A percentile compares a stretch with the other conserved stretches of the same genome.
Evolutionary conservation across 2,797 vertebrate species (phyloP).

Genomic region (Telmatherina bonti): DNA sequence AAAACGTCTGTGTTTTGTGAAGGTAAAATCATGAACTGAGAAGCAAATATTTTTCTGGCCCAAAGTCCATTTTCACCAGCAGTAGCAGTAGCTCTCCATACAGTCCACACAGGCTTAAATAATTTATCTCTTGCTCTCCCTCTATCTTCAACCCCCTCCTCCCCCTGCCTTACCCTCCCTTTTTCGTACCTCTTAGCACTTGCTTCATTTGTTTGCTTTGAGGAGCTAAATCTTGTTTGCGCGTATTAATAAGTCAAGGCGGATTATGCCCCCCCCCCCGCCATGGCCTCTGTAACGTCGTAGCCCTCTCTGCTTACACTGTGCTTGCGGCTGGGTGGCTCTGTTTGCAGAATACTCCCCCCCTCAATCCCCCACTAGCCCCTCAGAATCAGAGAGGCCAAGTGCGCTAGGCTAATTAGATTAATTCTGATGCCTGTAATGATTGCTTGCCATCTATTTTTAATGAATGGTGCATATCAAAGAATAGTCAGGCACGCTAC

Average conservation of each 20-base stretch:
- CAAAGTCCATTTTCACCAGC: conserved; percentile 36
- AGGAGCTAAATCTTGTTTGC: conserved; percentile 84
- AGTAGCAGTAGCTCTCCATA: conserved; percentile 51
- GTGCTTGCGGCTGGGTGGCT: conserved; percentile 67
- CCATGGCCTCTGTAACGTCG: conserved; percentile 52
- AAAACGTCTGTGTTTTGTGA: conserved; percentile 21
- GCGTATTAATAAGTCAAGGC: conserved; percentile 82
- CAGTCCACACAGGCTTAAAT: conserved; percentile 66
- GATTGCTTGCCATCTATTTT: conserved; percentile 86
- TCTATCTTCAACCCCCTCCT: conserved; percentile 43
- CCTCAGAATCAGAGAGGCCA: conserved; percentile 61
- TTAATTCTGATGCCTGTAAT: conserved; percentile 85
- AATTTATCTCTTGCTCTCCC: conserved; percentile 68
- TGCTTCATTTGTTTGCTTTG: conserved; percentile 83
- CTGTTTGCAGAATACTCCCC: conserved; percentile 69
- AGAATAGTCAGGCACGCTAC: conserved; percentile 76
- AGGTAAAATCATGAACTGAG: conserved; percentile 19
- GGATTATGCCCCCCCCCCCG: conserved; percentile 64
- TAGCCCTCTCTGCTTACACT: conserved; percentile 62
- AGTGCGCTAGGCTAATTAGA: conserved; percentile 81
- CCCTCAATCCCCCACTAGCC: background rate
- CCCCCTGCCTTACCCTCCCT: background rate
- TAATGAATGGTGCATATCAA: conserved; percentile 85
- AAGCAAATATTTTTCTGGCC: conserved; percentile 29
- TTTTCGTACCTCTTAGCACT: conserved; percentile 64